phyloP scores from a whole-genome alignment of 1,140 invertebrate genomes.

The Choristoneura fumiferana region DNA sequence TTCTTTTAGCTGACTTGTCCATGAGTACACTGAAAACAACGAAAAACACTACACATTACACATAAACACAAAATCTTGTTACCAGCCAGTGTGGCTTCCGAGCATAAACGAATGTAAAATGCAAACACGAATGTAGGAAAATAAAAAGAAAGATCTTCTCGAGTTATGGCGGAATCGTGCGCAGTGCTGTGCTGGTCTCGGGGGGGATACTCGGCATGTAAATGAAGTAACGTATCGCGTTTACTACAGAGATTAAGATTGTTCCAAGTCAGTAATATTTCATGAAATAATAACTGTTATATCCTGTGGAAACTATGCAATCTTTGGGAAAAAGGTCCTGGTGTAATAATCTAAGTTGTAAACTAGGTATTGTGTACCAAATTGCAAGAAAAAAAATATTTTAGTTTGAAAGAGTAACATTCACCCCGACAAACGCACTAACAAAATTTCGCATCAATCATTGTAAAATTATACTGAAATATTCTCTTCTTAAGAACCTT shows the following conservation, averaged over 20 bases:
- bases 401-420: too few relatives aligned
- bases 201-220: conserved; percentile 28
- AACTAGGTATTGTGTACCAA: too few relatives aligned
- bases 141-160: conserved; percentile 25
- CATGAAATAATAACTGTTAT: too few relatives aligned
- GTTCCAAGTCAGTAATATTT: not conserved
- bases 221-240: conserved; percentile 35
- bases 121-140: conserved; percentile 15
- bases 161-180: conserved; percentile 34
- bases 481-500: too few relatives aligned
- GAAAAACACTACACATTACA: conserved; percentile 17
- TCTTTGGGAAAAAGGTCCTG: too few relatives aligned
- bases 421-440: too few relatives aligned
- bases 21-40: conserved; percentile 9
- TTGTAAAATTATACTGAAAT: too few relatives aligned
- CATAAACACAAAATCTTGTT: conserved; percentile 21
- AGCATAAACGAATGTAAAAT: conserved; percentile 25
- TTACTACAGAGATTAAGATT: conserved; percentile 31
- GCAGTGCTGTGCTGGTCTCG: conserved; percentile 20
- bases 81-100: conserved; percentile 11
- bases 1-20: not conserved
- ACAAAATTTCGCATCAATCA: too few relatives aligned
- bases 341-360: too few relatives aligned
- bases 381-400: too few relatives aligned
- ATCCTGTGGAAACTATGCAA: too few relatives aligned